Percentiles rank a stretch among this genome's conserved stretches.
phyloP scores from a whole-genome alignment of 2,113 vertebrate species.

The Platysteira castanea region DNA sequence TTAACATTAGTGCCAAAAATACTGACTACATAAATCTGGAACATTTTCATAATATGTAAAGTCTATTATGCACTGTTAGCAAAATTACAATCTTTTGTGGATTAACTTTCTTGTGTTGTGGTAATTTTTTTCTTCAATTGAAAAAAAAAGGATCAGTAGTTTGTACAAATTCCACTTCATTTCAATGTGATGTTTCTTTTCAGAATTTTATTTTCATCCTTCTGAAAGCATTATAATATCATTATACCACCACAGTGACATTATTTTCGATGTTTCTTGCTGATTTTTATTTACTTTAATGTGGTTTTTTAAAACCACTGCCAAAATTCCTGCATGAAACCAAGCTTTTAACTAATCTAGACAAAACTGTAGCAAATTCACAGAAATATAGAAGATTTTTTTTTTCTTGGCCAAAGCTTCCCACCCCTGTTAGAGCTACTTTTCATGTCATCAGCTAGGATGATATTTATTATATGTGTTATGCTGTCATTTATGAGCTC shows the following conservation, averaged over 20 bases:
- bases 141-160: not conserved
- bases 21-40: not conserved
- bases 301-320: not conserved
- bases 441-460: not conserved
- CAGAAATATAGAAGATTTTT: not conserved
- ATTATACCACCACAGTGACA: not conserved
- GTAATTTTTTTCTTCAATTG: not conserved
- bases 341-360: not conserved
- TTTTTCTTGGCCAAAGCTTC: not conserved
- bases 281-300: not conserved
- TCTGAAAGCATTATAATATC: not conserved
- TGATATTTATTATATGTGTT: not conserved
- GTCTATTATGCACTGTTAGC: not conserved
- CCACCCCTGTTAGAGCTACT: not conserved
- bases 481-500: not conserved
- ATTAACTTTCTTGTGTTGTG: not conserved
- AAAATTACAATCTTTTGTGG: not conserved
- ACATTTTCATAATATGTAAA: not conserved
- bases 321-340: not conserved
- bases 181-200: not conserved
- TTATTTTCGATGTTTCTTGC: not conserved
- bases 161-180: not conserved
- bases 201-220: not conserved
- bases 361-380: not conserved
- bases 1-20: conserved; percentile 23